phyloP scores from a whole-genome alignment of 2,113 vertebrate genomes.

The Gambusia holbrooki region DNA sequence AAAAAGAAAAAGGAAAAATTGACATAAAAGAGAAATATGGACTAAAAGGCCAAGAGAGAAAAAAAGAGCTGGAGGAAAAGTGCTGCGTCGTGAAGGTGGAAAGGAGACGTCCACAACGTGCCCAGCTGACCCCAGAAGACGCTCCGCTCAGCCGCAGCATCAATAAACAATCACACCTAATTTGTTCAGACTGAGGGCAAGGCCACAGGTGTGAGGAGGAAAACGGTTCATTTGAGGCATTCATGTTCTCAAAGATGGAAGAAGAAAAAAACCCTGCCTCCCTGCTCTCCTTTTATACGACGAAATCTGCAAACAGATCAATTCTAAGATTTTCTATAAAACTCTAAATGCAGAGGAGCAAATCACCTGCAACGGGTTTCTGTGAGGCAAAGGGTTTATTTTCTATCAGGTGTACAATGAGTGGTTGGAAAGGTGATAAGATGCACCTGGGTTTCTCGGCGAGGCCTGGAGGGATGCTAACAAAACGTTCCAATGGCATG shows the following conservation, averaged over 20 bases:
- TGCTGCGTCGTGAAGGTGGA: background rate
- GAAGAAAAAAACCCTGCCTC: background rate
- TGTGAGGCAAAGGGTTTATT: background rate
- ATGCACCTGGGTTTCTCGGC: background rate
- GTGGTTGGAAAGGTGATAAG: background rate
- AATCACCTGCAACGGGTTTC: slow-evolving; percentile 8
- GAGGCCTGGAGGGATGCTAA: background rate
- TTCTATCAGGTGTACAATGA: background rate
- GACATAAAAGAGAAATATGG: background rate
- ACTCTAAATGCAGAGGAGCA: slow-evolving; percentile 10
- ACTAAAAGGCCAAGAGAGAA: background rate
- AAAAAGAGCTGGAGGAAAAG: background rate
- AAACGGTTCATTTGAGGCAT: slow-evolving; percentile 22
- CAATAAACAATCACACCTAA: slow-evolving; percentile 44
- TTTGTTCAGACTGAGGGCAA: slow-evolving; percentile 34
- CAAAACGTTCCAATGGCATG: too few species aligned
- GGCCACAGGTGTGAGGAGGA: background rate
- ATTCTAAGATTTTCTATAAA: slow-evolving; percentile 9
- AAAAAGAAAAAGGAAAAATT: background rate
- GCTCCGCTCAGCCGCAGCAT: slow-evolving; percentile 23
- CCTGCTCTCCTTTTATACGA: background rate
- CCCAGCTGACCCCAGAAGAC: slow-evolving; percentile 29
- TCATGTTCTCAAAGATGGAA: slow-evolving; percentile 5
- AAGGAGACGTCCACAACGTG: slow-evolving; percentile 2
- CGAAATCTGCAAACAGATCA: background rate